Evolutionary conservation across 1,140 invertebrate species (phyloP), one percentile per base, ranked within the genome.

Genomic region (Lordiphosa stackelbergi): DNA sequence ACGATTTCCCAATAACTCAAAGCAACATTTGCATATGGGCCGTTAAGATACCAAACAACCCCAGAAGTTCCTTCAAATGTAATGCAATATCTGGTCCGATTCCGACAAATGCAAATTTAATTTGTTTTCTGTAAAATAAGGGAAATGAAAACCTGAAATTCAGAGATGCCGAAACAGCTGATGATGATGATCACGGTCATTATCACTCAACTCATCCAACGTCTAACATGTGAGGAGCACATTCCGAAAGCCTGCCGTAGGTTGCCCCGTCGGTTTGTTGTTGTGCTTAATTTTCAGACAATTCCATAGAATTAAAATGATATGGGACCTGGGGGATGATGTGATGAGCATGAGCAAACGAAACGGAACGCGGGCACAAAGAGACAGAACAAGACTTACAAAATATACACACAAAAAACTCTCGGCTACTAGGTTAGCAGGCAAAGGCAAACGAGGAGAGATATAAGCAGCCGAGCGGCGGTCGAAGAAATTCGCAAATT

Each of bases 251-350:
- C 53, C 24, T 24, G 53, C 51, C 34, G 10, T 41, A 24, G 41
- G 9, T 16, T 62, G 36, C n/a, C 13, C 47, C 19, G 9, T 34
- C 12, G 6, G 38, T 43, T 49, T 31, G 19, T 75, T 66, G 46
- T 42, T 66, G 46, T 68, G 64, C 68, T 64, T 69, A 59, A 69
- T 73, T 75, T 74, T 69, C 72, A 72, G 64, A 84, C 79, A 78
- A 78, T 85, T 85, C 78, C 70, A 72, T 69, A 70, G 73, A 84
- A 84, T 84, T 84, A 78, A 85, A 79, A 79, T 70, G 64, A 77
- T 83, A 71, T 73, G 63, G 66, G 69, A 62, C 48, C 41, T 35
- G 53, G 46, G 47, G 47, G 35, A 51, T 36, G 47, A 16, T 47
- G 45, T 48, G 55, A 66, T 77, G 73, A 81, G 69, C 51, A 66